Conservation (phyloP, 2,888 invertebrate genomes). For the Andrena bicolor region DNA sequence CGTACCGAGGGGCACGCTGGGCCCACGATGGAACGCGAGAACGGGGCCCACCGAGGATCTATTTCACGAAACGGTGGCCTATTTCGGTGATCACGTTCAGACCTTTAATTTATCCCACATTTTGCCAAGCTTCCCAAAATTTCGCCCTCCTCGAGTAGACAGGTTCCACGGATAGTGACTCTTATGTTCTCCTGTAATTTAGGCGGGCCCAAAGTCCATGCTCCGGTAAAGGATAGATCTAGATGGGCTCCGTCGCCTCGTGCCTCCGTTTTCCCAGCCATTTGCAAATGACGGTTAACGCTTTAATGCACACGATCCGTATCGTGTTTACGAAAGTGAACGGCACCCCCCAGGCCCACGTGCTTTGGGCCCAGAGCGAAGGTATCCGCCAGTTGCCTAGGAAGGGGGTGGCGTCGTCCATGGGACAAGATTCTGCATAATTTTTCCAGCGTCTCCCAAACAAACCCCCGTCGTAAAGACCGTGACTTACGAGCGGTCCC, state of each 20-base stretch:
- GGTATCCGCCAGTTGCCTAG: constrained; percentile 40
- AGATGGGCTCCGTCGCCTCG: neutral
- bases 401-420: constrained; percentile 37
- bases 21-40: constrained; percentile 29
- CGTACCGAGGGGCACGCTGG: constrained; percentile 23
- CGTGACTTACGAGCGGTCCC: constrained; percentile 71
- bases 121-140: too few relatives aligned
- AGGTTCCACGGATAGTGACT: neutral
- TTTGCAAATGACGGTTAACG: constrained; percentile 23
- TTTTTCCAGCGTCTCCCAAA: constrained; percentile 77
- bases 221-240: constrained; percentile 9
- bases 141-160: too few relatives aligned
- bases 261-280: constrained; percentile 1
- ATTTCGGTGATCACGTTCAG: constrained; percentile 82
- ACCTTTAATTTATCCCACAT: constrained; percentile 21
- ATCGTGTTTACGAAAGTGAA: constrained; percentile 8
- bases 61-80: constrained; percentile 57
- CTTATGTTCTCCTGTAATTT: neutral
- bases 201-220: neutral
- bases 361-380: neutral
- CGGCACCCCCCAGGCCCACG: neutral
- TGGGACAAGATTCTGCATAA: constrained; percentile 74
- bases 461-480: constrained; percentile 72
- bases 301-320: neutral
- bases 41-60: constrained; percentile 61